A percentile compares a stretch with the other conserved stretches of the same genome.
These are phyloP conservation scores for Andricus quercusramuli DNA, from an alignment of 2,888 invertebrate genomes.

Conservation along the genomic window DNA sequence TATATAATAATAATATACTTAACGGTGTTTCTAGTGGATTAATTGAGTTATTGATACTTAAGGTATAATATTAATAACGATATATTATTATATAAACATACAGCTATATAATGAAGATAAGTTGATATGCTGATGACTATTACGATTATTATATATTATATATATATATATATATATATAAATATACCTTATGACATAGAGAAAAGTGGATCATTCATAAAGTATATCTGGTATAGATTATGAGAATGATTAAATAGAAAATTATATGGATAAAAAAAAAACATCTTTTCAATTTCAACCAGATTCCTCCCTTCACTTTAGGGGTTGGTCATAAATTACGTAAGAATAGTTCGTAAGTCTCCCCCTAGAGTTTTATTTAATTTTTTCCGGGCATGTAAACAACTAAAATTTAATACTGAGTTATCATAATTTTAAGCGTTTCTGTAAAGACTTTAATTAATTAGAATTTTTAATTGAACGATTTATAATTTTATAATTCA, in stretches of 20 bases:
- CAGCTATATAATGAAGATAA: conserved; percentile 72
- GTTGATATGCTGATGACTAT: conserved; percentile 73
- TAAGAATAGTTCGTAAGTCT: conserved; percentile 2
- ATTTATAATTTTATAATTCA: no score
- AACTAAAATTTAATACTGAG: no score
- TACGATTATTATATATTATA: conserved; percentile 67
- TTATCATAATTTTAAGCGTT: no score
- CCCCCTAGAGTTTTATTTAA: not conserved
- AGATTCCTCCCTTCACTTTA: conserved; percentile 50
- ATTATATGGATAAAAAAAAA: conserved; percentile 68
- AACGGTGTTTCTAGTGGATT: conserved; percentile 76
- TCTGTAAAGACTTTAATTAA: no score
- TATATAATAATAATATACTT: conserved; percentile 69
- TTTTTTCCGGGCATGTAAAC: not conserved
- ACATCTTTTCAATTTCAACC: conserved; percentile 62
- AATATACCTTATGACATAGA: conserved; percentile 67
- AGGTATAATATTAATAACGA: conserved; percentile 72
- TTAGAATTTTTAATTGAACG: no score
- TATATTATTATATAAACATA: conserved; percentile 63
- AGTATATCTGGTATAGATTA: conserved; percentile 73
- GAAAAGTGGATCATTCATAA: conserved; percentile 73
- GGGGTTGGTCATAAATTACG: conserved; percentile 43
- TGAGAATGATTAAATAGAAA: conserved; percentile 72
- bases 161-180: conserved; percentile 63
- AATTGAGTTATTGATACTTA: conserved; percentile 75